Conservation (phyloP, 2,797 vertebrate species). For the Gallinago stenura region DNA sequence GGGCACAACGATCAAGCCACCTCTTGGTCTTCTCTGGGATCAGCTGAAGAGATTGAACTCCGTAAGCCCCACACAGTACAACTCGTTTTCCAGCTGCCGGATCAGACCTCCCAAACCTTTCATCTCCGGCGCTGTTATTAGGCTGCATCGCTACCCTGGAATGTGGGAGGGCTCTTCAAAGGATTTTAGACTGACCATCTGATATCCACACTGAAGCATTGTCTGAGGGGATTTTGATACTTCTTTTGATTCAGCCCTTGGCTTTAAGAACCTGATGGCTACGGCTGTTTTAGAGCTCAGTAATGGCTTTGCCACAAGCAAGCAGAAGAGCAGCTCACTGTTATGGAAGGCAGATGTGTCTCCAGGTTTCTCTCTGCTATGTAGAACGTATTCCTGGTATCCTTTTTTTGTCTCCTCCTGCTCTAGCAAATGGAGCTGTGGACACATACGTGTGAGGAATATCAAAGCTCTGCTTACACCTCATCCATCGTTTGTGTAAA, state of each 20-base stretch:
- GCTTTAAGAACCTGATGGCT: background rate
- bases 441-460: background rate
- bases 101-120: constrained; percentile 43
- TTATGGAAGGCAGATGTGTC: constrained; percentile 1
- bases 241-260: constrained; percentile 18
- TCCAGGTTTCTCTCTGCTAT: background rate
- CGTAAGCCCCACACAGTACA: background rate
- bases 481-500: background rate
- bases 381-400: background rate
- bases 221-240: constrained; percentile 16
- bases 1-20: background rate
- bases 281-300: background rate
- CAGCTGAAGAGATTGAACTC: background rate
- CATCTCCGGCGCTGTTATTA: constrained; percentile 33
- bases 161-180: constrained; percentile 51
- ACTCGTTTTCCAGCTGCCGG: constrained; percentile 27
- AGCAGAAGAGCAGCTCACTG: background rate
- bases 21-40: background rate
- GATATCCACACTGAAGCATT: constrained; percentile 9
- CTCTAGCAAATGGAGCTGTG: background rate
- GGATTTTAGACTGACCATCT: constrained; percentile 34
- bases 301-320: background rate
- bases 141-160: background rate
- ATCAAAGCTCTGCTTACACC: background rate
- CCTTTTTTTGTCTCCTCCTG: background rate